phyloP scores from a whole-genome alignment of 2,888 invertebrate genomes.

The Chrysolina americana region DNA sequence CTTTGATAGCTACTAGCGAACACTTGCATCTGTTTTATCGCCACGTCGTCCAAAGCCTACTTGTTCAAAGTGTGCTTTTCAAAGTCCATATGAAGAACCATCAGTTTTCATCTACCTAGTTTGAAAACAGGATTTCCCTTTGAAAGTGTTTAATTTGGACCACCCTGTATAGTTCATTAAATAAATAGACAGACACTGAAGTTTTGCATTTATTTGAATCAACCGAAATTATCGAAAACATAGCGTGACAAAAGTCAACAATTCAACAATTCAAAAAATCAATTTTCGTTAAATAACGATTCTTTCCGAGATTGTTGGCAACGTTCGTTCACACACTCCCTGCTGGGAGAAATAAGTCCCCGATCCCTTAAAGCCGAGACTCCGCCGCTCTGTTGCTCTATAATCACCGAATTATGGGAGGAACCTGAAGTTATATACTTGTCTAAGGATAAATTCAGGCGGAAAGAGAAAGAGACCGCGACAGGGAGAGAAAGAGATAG shows the following conservation, averaged over 20 bases:
- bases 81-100: too few relatives aligned
- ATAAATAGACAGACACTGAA: too few relatives aligned
- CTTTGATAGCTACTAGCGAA: too few relatives aligned
- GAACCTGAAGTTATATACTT: constrained; percentile 15
- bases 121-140: too few relatives aligned
- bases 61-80: too few relatives aligned
- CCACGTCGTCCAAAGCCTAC: too few relatives aligned
- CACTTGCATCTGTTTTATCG: too few relatives aligned
- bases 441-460: constrained; percentile 12
- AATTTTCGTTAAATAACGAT: background rate
- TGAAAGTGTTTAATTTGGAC: too few relatives aligned
- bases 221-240: background rate
- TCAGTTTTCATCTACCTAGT: too few relatives aligned
- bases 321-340: constrained; percentile 9
- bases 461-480: background rate
- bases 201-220: too few relatives aligned
- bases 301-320: background rate
- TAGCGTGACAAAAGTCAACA: background rate
- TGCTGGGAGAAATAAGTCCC: constrained; percentile 4
- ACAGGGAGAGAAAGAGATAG: background rate
- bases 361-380: constrained; percentile 16
- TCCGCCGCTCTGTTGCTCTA: constrained; percentile 22
- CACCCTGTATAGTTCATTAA: too few relatives aligned
- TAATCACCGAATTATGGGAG: constrained; percentile 21
- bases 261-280: background rate